phyloP scores from a whole-genome alignment of 2,797 vertebrate species.

The Distichodus sexfasciatus region DNA sequence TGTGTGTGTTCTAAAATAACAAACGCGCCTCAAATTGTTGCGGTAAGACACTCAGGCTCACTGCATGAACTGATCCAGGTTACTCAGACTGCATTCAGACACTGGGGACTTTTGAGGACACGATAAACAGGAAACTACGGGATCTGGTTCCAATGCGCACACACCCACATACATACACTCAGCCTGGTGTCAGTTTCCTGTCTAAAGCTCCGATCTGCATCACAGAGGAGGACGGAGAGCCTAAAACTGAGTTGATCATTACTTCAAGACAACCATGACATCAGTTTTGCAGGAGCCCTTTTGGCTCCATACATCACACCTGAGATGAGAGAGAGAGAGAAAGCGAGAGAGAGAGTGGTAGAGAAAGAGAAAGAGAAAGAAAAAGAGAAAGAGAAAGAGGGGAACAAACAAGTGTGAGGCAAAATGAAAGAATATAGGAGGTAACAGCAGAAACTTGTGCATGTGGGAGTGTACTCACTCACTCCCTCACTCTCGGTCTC shows the following conservation, averaged over 20 bases:
- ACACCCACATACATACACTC: neutral
- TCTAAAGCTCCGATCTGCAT: neutral
- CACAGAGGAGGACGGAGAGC: neutral
- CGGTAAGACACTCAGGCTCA: too few species aligned
- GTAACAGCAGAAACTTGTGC: too few species aligned
- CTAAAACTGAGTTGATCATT: neutral
- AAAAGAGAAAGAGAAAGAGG: neutral
- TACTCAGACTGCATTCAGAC: too few species aligned
- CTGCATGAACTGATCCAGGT: too few species aligned
- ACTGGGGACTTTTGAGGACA: too few species aligned
- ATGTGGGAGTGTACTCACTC: neutral
- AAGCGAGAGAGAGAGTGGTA: neutral
- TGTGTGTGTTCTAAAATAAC: too few species aligned
- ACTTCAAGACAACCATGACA: neutral
- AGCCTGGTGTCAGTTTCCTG: neutral
- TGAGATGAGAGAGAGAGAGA: neutral
- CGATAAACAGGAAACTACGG: neutral
- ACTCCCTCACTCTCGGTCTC: neutral
- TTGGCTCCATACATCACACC: neutral
- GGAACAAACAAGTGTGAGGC: neutral
- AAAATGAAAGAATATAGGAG: too few species aligned
- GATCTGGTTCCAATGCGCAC: neutral
- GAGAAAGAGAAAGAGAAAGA: neutral
- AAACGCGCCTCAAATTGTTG: too few species aligned
- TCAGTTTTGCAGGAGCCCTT: constrained; percentile 9